phyloP scores from a whole-genome alignment of 2,797 vertebrate genomes.

The Danionella dracula region DNA sequence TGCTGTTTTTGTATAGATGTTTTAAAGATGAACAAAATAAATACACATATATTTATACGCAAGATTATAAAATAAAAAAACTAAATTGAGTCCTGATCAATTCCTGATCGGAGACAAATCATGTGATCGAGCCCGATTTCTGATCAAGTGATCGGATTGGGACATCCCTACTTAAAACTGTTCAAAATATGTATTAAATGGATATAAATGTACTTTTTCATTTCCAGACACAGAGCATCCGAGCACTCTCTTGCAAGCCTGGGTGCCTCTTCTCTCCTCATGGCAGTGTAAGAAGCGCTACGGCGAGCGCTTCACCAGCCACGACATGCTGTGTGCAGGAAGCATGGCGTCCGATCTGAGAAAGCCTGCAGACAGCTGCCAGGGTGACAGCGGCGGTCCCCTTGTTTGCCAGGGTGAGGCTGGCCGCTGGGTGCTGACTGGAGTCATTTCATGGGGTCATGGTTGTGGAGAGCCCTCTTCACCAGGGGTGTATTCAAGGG shows the following conservation, averaged over 20 bases:
- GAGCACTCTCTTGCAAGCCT: conserved; percentile 73
- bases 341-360: conserved; percentile 79
- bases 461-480: conserved; percentile 78
- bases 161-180: too few relatives aligned
- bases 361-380: conserved; percentile 77
- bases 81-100: too few relatives aligned
- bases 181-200: too few relatives aligned
- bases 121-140: too few relatives aligned
- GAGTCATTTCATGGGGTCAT: conserved; percentile 81
- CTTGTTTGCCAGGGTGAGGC: conserved; percentile 77
- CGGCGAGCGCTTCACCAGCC: conserved; percentile 79
- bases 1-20: too few relatives aligned
- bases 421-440: conserved; percentile 80
- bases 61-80: too few relatives aligned
- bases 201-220: not conserved
- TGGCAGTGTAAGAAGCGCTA: conserved; percentile 81
- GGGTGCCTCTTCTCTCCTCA: conserved; percentile 80
- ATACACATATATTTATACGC: too few relatives aligned
- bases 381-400: conserved; percentile 85
- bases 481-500: conserved; percentile 83
- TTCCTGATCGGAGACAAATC: too few relatives aligned
- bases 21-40: too few relatives aligned
- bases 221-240: conserved; percentile 73
- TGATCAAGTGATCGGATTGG: too few relatives aligned
- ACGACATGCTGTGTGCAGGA: conserved; percentile 84